These are phyloP conservation scores for Tiliqua scincoides DNA, from an alignment of 2,113 vertebrate genomes.

Conservation along the genomic window DNA sequence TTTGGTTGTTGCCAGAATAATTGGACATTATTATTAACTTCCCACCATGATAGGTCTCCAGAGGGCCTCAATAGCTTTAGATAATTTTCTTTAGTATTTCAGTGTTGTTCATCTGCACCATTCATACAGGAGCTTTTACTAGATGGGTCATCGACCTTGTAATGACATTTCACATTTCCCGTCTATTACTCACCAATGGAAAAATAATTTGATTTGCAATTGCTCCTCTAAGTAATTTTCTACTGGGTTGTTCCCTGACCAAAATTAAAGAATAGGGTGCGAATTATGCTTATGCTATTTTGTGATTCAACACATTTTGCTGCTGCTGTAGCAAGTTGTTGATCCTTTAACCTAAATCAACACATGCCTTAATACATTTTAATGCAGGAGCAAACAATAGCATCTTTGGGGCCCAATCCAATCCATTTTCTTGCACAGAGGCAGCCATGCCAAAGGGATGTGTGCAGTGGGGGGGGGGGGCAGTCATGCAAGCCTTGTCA, in stretches of 20 bases:
- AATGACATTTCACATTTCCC: constrained; percentile 70
- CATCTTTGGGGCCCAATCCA: too few relatives aligned
- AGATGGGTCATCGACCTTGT: constrained; percentile 66
- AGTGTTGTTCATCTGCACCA: constrained; percentile 63
- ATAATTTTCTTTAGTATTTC: constrained; percentile 69
- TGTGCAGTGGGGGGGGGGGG: too few relatives aligned
- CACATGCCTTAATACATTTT: background rate
- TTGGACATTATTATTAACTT: constrained; percentile 77
- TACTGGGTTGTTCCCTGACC: constrained; percentile 37
- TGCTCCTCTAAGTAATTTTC: constrained; percentile 4
- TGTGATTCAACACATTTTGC: constrained; percentile 11
- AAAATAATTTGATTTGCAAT: constrained; percentile 49
- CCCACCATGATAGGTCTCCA: constrained; percentile 69
- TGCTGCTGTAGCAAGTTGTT: background rate
- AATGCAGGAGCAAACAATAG: background rate
- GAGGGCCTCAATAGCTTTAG: constrained; percentile 65
- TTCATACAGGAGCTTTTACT: constrained; percentile 58
- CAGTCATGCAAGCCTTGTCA: too few relatives aligned
- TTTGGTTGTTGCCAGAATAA: constrained; percentile 72
- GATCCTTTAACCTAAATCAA: background rate
- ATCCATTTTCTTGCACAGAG: too few relatives aligned
- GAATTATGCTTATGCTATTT: background rate
- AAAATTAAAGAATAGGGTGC: constrained; percentile 27
- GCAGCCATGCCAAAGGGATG: too few relatives aligned
- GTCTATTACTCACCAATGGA: constrained; percentile 56